phyloP scores from a whole-genome alignment of 2,797 vertebrate genomes.

The Cetoscarus ocellatus region DNA sequence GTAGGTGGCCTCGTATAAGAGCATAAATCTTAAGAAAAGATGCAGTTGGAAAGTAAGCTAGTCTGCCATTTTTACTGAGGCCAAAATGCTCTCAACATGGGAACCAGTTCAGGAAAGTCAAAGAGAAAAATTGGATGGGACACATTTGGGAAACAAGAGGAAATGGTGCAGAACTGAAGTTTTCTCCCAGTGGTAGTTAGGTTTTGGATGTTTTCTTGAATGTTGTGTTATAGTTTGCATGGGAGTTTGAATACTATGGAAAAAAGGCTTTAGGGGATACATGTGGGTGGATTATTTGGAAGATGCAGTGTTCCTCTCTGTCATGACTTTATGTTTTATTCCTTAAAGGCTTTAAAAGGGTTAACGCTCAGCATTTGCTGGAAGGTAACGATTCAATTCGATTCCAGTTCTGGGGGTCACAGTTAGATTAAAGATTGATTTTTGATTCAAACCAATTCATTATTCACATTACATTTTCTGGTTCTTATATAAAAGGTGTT shows the following conservation, averaged over 20 bases:
- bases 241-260: slow-evolving; percentile 16
- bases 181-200: not conserved
- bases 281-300: not conserved
- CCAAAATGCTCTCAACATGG: slow-evolving; percentile 21
- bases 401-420: too few relatives aligned
- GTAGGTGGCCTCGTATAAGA: slow-evolving; percentile 12
- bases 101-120: slow-evolving; percentile 53
- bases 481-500: too few relatives aligned
- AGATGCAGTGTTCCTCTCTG: not conserved
- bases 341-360: not conserved
- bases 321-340: not conserved
- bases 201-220: not conserved
- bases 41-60: slow-evolving; percentile 5
- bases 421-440: too few relatives aligned
- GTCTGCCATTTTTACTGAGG: slow-evolving; percentile 30
- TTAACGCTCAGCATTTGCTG: not conserved
- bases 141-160: slow-evolving; percentile 27
- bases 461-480: too few relatives aligned
- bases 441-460: too few relatives aligned
- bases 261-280: slow-evolving; percentile 21
- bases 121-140: slow-evolving; percentile 45
- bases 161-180: slow-evolving; percentile 55
- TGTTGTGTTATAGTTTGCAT: not conserved
- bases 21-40: slow-evolving; percentile 5
- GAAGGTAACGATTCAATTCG: too few relatives aligned